Conservation (phyloP, 2,113 vertebrate species). For the Trematocara unimaculatum region DNA sequence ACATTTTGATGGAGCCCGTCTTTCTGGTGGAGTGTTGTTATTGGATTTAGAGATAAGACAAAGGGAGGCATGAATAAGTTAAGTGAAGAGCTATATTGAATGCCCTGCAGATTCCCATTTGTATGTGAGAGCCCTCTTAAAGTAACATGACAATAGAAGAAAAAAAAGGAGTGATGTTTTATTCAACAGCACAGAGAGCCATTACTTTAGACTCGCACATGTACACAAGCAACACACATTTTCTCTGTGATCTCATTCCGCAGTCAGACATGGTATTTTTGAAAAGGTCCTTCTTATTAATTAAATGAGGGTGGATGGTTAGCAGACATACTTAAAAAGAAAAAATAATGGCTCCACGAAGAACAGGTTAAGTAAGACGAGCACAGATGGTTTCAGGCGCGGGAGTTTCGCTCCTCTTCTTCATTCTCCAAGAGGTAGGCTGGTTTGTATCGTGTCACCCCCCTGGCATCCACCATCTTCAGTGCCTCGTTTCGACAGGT, state of each 20-base stretch:
- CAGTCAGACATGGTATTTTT: not conserved
- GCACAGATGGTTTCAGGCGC: constrained; percentile 47
- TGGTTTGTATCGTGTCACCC: constrained; percentile 75
- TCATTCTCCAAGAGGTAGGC: constrained; percentile 87
- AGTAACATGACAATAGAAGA: constrained; percentile 7
- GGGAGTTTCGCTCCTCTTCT: constrained; percentile 85
- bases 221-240: not conserved
- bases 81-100: not conserved
- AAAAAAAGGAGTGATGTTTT: constrained; percentile 41
- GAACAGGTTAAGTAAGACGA: not conserved
- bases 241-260: not conserved
- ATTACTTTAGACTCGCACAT: not conserved
- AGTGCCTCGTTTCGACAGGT: constrained; percentile 80
- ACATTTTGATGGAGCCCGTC: not conserved
- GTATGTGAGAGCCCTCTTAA: not conserved
- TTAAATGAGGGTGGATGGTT: not conserved
- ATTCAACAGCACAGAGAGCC: constrained; percentile 33
- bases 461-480: constrained; percentile 67
- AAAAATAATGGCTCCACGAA: not conserved
- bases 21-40: not conserved
- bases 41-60: constrained; percentile 12
- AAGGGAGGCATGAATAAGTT: constrained; percentile 22
- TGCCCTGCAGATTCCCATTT: not conserved
- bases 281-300: not conserved
- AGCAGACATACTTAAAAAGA: not conserved